Percentiles rank a stretch among this genome's conserved stretches.
These are phyloP conservation scores for Etheostoma nigrum DNA, from an alignment of 2,797 vertebrate species.

Conservation along the genomic window DNA sequence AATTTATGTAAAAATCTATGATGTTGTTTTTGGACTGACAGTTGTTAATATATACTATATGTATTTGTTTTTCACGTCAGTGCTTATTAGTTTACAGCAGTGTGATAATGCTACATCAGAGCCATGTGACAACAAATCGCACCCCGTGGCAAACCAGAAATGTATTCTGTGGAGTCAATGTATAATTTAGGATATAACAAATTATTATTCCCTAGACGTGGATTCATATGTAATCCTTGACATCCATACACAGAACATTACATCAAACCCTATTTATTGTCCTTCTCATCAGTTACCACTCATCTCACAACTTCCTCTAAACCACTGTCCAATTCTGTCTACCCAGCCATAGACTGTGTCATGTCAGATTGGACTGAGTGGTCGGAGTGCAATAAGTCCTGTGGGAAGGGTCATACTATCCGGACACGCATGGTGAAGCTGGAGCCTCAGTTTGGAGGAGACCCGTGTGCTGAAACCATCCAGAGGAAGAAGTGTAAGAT, in stretches of 20 bases:
- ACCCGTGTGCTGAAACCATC: constrained; percentile 91
- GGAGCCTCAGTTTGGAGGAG: constrained; percentile 96
- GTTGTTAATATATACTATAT: not conserved
- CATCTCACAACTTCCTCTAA: constrained; percentile 11
- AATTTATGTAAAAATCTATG: not conserved
- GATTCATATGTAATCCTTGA: constrained; percentile 3
- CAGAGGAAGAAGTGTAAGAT: constrained; percentile 95
- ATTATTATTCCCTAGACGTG: not conserved
- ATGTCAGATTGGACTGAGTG: constrained; percentile 96
- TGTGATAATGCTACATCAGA: constrained; percentile 5
- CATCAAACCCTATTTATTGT: not conserved
- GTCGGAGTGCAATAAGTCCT: constrained; percentile 98
- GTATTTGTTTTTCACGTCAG: constrained; percentile 4
- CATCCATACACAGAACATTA: not conserved
- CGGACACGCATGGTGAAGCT: constrained; percentile 92
- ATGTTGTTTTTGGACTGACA: constrained; percentile 1
- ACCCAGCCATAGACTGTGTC: constrained; percentile 92
- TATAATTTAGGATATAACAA: constrained; percentile 6
- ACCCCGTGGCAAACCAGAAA: constrained; percentile 14
- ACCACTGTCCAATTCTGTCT: constrained; percentile 64
- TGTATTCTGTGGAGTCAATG: constrained; percentile 21
- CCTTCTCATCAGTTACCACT: not conserved
- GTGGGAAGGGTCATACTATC: constrained; percentile 97
- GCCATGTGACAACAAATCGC: constrained; percentile 25
- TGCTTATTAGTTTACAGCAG: constrained; percentile 1